Percentiles rank a stretch among this genome's conserved stretches.
These are phyloP conservation scores for Pristionchus exspectatus DNA, from an alignment of 2,888 invertebrate genomes.

Conservation along the genomic window DNA sequence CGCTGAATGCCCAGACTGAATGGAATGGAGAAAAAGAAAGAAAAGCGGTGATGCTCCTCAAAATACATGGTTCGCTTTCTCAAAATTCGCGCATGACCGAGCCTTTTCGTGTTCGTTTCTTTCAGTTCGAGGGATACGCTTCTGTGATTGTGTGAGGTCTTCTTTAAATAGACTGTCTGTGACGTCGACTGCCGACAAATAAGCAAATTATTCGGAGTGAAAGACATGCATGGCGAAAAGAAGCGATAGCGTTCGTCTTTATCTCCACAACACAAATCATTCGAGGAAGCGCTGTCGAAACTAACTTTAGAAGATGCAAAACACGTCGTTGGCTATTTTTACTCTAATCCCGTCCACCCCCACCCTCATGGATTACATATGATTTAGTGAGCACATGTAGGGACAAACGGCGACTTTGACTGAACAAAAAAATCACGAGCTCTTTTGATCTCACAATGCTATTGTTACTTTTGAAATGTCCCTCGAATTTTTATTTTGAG, in stretches of 20 bases:
- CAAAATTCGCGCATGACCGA: background rate
- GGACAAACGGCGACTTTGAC: no score
- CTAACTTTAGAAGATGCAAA: background rate
- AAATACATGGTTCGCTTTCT: background rate
- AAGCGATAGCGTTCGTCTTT: background rate
- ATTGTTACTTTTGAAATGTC: background rate
- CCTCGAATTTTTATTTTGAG: no score
- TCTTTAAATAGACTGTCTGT: background rate
- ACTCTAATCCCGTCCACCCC: background rate
- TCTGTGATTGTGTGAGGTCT: conserved; percentile 4
- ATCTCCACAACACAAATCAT: no score
- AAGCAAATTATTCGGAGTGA: background rate
- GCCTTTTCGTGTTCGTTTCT: background rate
- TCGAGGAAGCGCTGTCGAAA: no score
- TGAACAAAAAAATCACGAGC: background rate
- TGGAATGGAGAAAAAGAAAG: no score
- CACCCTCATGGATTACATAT: background rate
- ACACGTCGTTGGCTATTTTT: conserved; percentile 5
- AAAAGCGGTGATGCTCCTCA: background rate
- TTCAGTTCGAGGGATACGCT: background rate
- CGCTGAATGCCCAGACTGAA: no score
- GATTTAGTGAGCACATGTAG: background rate
- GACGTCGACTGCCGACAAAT: background rate
- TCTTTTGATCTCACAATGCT: background rate
- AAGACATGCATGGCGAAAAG: background rate